Evolutionary conservation across 35 echinoderm and acorn worm genomes (phyloP), one percentile per base, ranked within the genome.

Genomic region (Heliocidaris erythrogramma): DNA sequence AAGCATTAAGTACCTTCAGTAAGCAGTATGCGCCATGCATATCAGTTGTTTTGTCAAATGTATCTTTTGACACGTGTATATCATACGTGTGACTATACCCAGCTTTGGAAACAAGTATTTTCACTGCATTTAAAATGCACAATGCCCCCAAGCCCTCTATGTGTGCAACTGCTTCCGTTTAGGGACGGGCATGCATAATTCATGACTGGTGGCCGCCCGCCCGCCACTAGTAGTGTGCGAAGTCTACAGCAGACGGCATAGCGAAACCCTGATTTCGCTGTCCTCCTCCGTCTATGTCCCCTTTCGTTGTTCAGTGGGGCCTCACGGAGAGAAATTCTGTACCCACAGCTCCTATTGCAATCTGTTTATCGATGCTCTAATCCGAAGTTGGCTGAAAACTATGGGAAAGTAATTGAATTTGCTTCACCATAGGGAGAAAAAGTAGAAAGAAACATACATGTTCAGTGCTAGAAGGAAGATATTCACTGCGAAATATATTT

Each of bases 121-220:
- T 78, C 65, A 78, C 65, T 78, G 65, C 65, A 78, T 78, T 78
- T 78, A 78, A 78, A 78, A 78, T 78, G 65, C 65, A 78, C 65
- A 78, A 78, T 78, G 65, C 65, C 65, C 65, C 65, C 65, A 18
- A 78, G 65, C 65, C 65, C 65, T 78, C 65, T 78, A 78, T 78
- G 65, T 78, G 65, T 78, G n/a, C 65, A 78, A 21, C 18, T 78
- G 65, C 65, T 78, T 78, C 65, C 65, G 65, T 78, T 78, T 78
- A 78, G 65, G 5, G 65, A 78, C 21, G 65, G 35, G 65, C 65
- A 78, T 78, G 65, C 65, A 78, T 78, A 78, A 78, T 78, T 78
- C 65, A 78, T 78, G 65, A 78, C 65, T 24, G 17, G 65, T 78
- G 65, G 24, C 27, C 65, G 65, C 65, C 17, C 60, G 16, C 61